These are phyloP conservation scores for Ernsta delagoae DNA, from an alignment of 2,888 invertebrate genomes.

Conservation along the genomic window DNA sequence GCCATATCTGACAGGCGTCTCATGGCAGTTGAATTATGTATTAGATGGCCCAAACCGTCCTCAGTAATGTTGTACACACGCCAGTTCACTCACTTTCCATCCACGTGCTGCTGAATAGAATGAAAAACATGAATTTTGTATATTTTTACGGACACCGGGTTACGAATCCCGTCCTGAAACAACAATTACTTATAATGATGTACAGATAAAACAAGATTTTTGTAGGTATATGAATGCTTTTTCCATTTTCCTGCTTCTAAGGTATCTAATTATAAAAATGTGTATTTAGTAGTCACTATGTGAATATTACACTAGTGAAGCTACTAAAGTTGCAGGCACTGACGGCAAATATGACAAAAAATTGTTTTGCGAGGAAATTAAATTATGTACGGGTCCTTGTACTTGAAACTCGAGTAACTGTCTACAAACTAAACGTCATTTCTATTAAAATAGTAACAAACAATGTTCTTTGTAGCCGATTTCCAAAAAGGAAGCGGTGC, in stretches of 20 bases:
- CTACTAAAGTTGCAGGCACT: too few species aligned
- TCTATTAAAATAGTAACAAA: too few species aligned
- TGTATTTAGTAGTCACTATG: too few species aligned
- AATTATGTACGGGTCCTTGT: too few species aligned
- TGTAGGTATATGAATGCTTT: neutral
- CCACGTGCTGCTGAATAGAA: slow-evolving; percentile 30
- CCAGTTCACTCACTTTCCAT: slow-evolving; percentile 31
- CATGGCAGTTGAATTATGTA: slow-evolving; percentile 37
- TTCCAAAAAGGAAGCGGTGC: too few species aligned
- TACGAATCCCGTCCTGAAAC: neutral
- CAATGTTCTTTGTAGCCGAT: too few species aligned
- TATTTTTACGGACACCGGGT: neutral
- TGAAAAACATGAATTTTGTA: slow-evolving; percentile 33
- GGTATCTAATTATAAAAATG: too few species aligned
- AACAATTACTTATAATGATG: neutral
- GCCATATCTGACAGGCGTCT: slow-evolving; percentile 37
- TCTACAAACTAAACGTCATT: too few species aligned
- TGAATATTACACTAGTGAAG: too few species aligned
- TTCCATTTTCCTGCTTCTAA: neutral
- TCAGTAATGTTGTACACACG: slow-evolving; percentile 28
- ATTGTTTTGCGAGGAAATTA: too few species aligned
- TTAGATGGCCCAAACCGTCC: slow-evolving; percentile 35
- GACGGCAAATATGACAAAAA: too few species aligned
- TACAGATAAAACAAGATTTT: neutral
- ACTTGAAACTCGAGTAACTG: too few species aligned